Evolutionary conservation across 2,797 vertebrate species (phyloP).

Genomic region (Tragopan temminckii): DNA sequence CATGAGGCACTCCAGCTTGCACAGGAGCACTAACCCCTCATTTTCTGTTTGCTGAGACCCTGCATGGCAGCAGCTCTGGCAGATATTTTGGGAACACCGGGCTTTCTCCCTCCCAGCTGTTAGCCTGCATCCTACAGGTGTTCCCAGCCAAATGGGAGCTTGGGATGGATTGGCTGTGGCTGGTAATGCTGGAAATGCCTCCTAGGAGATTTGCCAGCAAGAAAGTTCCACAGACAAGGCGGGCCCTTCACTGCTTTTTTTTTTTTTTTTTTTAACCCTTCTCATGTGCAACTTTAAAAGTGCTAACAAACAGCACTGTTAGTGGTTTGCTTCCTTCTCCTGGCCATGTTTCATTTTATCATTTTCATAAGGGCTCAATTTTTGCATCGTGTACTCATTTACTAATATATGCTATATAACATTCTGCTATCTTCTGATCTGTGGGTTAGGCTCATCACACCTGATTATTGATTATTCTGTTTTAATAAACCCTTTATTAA

Average conservation of each 20-base stretch:
- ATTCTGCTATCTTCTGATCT: not conserved
- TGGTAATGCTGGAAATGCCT: not conserved
- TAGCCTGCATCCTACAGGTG: not conserved
- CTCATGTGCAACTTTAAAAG: not conserved
- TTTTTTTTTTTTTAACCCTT: too few relatives aligned
- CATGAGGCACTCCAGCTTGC: not conserved
- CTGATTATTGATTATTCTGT: not conserved
- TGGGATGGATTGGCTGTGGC: not conserved
- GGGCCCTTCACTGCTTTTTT: not conserved
- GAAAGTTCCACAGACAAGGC: not conserved
- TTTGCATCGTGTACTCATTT: not conserved
- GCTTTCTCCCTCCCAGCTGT: not conserved
- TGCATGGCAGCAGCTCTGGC: not conserved
- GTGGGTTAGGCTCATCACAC: not conserved
- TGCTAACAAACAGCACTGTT: not conserved
- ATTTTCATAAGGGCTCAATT: not conserved
- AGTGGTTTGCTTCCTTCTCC: not conserved
- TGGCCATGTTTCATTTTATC: not conserved
- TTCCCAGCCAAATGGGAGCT: not conserved
- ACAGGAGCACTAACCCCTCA: accelerated
- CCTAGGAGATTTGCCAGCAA: accelerated
- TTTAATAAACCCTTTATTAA: not conserved
- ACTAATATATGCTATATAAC: not conserved
- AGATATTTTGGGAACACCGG: accelerated
- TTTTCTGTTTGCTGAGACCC: not conserved